A percentile compares a stretch with the other conserved stretches of the same genome.
These are phyloP conservation scores for Torymus tubicola DNA, from an alignment of 2,888 invertebrate species.

Conservation along the genomic window DNA sequence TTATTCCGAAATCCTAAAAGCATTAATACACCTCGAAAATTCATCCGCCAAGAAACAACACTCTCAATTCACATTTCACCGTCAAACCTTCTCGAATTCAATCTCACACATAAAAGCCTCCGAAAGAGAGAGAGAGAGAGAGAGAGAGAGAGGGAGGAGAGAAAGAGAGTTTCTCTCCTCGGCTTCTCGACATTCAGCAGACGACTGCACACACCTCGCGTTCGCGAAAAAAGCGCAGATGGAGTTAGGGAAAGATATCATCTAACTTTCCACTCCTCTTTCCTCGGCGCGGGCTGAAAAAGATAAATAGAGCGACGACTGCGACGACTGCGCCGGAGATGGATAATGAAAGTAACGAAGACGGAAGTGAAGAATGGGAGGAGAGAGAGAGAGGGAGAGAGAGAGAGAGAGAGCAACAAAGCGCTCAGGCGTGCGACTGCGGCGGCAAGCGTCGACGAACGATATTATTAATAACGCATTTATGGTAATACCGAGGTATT, in stretches of 20 bases:
- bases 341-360: constrained; percentile 21
- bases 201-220: no score
- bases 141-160: no score
- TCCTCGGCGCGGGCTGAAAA: not conserved
- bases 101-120: no score
- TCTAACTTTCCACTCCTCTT: constrained; percentile 9
- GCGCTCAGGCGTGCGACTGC: constrained; percentile 30
- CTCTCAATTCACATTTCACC: no score
- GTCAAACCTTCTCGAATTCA: no score
- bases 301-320: constrained; percentile 26
- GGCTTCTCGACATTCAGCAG: no score
- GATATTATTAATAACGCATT: constrained; percentile 69
- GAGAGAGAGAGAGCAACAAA: constrained; percentile 54
- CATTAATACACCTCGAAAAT: no score
- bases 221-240: constrained; percentile 4
- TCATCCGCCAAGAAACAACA: no score
- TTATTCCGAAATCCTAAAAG: no score
- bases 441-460: not conserved
- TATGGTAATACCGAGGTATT: constrained; percentile 63
- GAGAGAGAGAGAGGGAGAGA: not conserved
- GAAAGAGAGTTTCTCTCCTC: no score
- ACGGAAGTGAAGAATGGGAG: constrained; percentile 10
- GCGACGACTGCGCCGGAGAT: not conserved
- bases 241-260: constrained; percentile 24
- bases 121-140: no score